Evolutionary conservation across 2,113 vertebrate genomes (phyloP), one percentile per base, ranked within the genome.

Genomic region (Tetraodon nigroviridis): DNA sequence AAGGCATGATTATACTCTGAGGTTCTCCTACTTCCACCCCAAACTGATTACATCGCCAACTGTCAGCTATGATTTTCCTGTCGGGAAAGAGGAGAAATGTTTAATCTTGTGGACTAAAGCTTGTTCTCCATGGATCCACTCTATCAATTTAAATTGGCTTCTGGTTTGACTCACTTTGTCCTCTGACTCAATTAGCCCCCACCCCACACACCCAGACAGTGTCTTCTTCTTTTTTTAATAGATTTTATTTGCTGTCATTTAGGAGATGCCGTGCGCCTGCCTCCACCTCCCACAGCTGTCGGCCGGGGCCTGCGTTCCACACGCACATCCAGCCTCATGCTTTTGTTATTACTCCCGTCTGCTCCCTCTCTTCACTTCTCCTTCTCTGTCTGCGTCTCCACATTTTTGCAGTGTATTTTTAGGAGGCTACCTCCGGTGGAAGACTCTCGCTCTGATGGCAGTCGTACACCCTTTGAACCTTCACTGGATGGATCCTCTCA

Each of bases 401-500:
- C 51, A 73, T 58, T 82, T 80, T 79, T 66, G 46, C 50, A 41
- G 46, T 66, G 55, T 87, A 87, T 87, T 87, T 85, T 84, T 87
- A 87, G 83, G 61, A 2, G 51, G 52, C 69, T 72, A 79, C 76
- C 55, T 67, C 81, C 79, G 60, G 21, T 71, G 78, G 81, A 58
- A 70, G 63, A 61, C 51, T 61, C 54, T 50, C 24, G 48, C 60
- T 58, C 78, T 70, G 58, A 44, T 75, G 74, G 78, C 74, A 64
- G 63, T 42, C 45, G 44, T 50, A 12, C 29, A 22, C 61, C 48
- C 54, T 72, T 47, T 51, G 44, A 67, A 61, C 46, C 70, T 40
- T 63, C 60, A n/a, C 49, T 58, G 29, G 53, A 55, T 17, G 22
- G 55, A 70, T 58, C 49, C 48, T 61, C 27, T 64, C 55, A 53